Evolutionary conservation across 2,797 vertebrate genomes (phyloP), one percentile per base, ranked within the genome.

Genomic region (Phoeniculus purpureus): DNA sequence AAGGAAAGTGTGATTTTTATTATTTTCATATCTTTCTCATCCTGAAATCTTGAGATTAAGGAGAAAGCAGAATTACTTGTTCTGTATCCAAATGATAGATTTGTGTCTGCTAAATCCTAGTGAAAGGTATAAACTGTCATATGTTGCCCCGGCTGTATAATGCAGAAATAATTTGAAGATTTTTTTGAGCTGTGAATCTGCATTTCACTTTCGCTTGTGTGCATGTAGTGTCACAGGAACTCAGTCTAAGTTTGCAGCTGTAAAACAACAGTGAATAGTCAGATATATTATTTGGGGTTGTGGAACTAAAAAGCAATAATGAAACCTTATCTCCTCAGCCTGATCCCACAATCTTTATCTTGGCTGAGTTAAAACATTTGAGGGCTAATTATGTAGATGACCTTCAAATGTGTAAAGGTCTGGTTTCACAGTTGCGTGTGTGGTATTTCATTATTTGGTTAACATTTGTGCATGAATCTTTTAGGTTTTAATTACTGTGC

Each of bases 151-250:
- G 61, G 18, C 9, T 65, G 17, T 25, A 21, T 85, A 91, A 89
- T 80, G 47, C 78, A 90, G 87, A 84, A 91, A 65, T 71, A 60
- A 92, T 85, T 76, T 86, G 51, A 87, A 67, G 67, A 48, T 92
- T 93, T 94, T 82, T 7, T 22, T 60, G 82, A 85, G 25, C 19
- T 26, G 9, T 40, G 31, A 85, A 84, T 70, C 29, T 43, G 52
- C 45, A 51, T 86, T 87, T 91, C 83, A 10, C 54, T 89, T 77
- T 68, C 13, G 11, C 5, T 65, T 75, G 3, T 37, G 23, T 65
- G 15, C 37, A 4, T 61, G 51, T 4, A 19, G 2, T 86, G 73
- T 82, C 50, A 58, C 14, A 82, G 45, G 79, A 74, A 80, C 14
- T 74, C 23, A 9, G 22, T 19, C 25, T 77, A 71, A 84, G 60